These are phyloP conservation scores for Spilarctia lutea DNA, from an alignment of 2,888 invertebrate genomes.

Conservation along the genomic window DNA sequence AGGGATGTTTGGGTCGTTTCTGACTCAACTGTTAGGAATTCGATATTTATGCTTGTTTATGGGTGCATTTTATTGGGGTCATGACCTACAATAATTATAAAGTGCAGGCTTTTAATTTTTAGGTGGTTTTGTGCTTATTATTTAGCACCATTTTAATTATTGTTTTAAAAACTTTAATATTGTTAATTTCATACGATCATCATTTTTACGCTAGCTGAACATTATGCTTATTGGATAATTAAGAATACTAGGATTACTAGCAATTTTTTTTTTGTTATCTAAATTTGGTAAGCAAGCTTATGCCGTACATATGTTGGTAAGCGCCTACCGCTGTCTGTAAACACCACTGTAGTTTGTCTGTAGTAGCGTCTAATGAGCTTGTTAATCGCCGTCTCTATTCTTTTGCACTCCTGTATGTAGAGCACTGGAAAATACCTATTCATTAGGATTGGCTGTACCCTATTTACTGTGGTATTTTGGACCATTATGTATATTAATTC, in stretches of 20 bases:
- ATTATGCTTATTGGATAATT: background rate
- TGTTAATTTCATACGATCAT: background rate
- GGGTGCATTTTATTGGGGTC: conserved; percentile 37
- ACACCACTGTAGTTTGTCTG: background rate
- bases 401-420: background rate
- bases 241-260: background rate
- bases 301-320: background rate
- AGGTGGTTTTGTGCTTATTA: background rate
- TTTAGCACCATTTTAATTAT: background rate
- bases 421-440: background rate
- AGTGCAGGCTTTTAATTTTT: background rate
- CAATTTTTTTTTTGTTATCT: background rate
- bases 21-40: conserved; percentile 52
- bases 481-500: background rate
- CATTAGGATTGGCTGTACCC: background rate
- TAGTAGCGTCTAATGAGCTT: background rate
- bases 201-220: background rate
- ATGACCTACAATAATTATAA: conserved; percentile 39
- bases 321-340: background rate
- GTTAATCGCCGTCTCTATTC: background rate
- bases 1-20: conserved; percentile 37
- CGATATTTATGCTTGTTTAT: conserved; percentile 37
- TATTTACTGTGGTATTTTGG: background rate
- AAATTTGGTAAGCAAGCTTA: background rate
- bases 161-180: background rate